Evolutionary conservation across 2,113 vertebrate genomes (phyloP).

Genomic region (Panthera leo): DNA sequence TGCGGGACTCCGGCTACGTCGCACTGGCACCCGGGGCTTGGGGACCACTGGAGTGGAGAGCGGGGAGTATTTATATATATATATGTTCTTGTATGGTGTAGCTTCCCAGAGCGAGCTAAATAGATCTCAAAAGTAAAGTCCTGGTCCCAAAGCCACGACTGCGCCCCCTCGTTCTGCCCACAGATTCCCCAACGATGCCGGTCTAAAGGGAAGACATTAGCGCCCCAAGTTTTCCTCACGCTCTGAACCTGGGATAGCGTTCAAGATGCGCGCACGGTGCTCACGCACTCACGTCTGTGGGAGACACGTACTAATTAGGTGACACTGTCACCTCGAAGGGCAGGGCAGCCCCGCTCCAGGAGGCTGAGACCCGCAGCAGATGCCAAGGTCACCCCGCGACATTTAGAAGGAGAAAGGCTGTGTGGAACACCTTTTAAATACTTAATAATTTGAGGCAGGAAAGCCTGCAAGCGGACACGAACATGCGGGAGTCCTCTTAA

Average conservation of each 20-base stretch:
- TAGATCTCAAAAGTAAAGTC: not conserved
- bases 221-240: not conserved
- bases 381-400: not conserved
- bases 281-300: not conserved
- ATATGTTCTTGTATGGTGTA: not conserved
- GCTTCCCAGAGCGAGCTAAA: constrained; percentile 36
- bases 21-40: not conserved
- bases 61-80: not conserved
- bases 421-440: not conserved
- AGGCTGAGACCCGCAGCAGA: not conserved
- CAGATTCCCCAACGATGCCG: not conserved
- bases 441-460: not conserved
- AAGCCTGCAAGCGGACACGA: not conserved
- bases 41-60: not conserved
- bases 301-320: not conserved
- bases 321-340: not conserved
- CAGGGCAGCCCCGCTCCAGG: not conserved
- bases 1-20: not conserved
- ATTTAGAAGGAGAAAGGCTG: not conserved
- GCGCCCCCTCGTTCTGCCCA: not conserved
- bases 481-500: constrained; percentile 13
- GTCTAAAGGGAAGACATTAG: not conserved
- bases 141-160: not conserved
- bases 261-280: not conserved
- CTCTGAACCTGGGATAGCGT: not conserved